These are phyloP conservation scores for Silurus aristotelis DNA, from an alignment of 2,797 vertebrate genomes.

Conservation along the genomic window DNA sequence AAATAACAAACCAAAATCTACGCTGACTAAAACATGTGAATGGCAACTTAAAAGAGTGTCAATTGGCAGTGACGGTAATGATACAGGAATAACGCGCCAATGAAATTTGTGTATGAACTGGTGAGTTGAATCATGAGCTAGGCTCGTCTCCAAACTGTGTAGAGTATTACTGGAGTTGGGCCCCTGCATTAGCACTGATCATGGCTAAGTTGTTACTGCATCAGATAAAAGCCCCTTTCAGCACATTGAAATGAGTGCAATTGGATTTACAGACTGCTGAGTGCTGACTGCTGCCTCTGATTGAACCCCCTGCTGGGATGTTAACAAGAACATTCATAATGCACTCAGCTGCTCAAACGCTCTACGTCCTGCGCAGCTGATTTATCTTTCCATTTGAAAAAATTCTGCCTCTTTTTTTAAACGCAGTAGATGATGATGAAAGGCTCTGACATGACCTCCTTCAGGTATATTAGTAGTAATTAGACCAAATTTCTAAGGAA, in stretches of 20 bases:
- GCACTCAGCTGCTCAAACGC: neutral
- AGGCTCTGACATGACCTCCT: constrained; percentile 30
- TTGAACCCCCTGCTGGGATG: constrained; percentile 6
- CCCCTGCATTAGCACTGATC: neutral
- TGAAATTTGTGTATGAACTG: neutral
- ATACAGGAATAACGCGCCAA: neutral
- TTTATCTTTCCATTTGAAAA: constrained; percentile 11
- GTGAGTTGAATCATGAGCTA: neutral
- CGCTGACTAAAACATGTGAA: neutral
- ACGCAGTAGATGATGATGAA: constrained; percentile 36
- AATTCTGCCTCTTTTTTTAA: constrained; percentile 1
- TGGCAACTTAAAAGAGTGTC: neutral
- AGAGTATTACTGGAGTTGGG: neutral
- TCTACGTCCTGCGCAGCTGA: constrained; percentile 9
- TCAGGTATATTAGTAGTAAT: constrained; percentile 13
- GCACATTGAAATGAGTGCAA: neutral
- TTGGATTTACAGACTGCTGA: constrained; percentile 18
- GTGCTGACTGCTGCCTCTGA: constrained; percentile 20
- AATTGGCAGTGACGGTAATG: too few relatives aligned
- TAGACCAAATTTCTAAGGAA: neutral
- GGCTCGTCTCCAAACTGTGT: neutral
- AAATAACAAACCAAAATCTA: neutral
- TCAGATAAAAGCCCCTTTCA: constrained; percentile 3
- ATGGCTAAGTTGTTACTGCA: constrained; percentile 3
- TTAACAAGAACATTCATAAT: constrained; percentile 27